Percentiles rank a stretch among this genome's conserved stretches.
Conservation (phyloP, 2,888 invertebrate species). For the Brassicogethes aeneus region DNA sequence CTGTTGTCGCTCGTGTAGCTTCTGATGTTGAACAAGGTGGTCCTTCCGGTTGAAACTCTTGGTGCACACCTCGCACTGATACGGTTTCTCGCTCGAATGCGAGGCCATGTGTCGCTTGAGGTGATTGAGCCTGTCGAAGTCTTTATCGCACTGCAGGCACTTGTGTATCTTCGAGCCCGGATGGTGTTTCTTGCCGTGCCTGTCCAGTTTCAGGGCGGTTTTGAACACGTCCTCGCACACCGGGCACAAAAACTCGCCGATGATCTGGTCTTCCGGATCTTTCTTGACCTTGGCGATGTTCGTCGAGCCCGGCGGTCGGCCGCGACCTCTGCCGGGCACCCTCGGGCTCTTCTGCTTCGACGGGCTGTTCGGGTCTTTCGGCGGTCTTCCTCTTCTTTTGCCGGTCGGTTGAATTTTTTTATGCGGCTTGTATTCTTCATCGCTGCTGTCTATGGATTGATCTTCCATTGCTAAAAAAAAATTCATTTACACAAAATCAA, state of each 20-base stretch:
- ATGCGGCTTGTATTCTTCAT: conserved; percentile 35
- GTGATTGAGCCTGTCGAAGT: conserved; percentile 42
- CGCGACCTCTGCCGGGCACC: conserved; percentile 18
- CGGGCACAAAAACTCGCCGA: conserved; percentile 30
- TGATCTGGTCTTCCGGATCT: conserved; percentile 26
- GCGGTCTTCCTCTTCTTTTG: conserved; percentile 32
- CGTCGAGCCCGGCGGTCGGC: conserved; percentile 22
- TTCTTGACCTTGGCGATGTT: conserved; percentile 15
- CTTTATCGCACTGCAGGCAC: conserved; percentile 41
- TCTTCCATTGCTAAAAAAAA: not conserved
- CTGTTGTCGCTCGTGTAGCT: conserved; percentile 25
- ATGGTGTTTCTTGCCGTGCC: conserved; percentile 28
- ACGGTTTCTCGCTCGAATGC: conserved; percentile 40
- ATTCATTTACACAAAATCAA: too few species aligned
- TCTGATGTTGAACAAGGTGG: conserved; percentile 35
- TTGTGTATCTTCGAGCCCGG: conserved; percentile 29
- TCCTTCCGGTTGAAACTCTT: conserved; percentile 38
- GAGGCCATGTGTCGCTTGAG: conserved; percentile 42
- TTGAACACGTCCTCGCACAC: conserved; percentile 30
- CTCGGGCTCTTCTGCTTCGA: conserved; percentile 14
- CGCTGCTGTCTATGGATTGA: conserved; percentile 23
- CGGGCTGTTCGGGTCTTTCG: conserved; percentile 24
- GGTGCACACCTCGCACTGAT: conserved; percentile 37
- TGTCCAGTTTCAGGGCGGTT: conserved; percentile 29
- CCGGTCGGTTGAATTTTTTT: conserved; percentile 19